Base-by-base conservation (phyloP, 2,888 invertebrate species). In the Anarsia innoxiella region DNA sequence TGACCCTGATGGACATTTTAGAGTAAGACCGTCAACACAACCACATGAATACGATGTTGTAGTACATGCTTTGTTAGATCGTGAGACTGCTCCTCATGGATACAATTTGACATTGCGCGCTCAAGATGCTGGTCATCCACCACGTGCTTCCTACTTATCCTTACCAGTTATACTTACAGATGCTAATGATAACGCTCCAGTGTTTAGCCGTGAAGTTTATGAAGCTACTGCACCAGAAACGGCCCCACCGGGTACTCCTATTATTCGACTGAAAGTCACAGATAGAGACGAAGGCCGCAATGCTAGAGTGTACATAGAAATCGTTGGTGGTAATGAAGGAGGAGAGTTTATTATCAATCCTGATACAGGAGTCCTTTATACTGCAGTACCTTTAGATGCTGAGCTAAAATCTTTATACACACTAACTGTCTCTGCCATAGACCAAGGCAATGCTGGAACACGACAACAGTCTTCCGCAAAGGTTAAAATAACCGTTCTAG, bases 271-370 rank as follows among this genome's bases (percentile, higher is more conserved):
- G 37, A 94, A 93, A 70, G 95, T 96, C 0, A 90, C 90, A 11
- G 96, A 97, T 70, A 90, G 90, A 0, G 95, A 96, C 66, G 89
- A 90, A 49, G 94, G 94, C 0, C 89, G 88, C 63, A 95, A 95
- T 66, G 94, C 95, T 3, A 88, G 92, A 58, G 93, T 97, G 1
- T 90, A 90, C 56, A 89, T 97, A 44, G 92, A 93, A 75, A 95
- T 98, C 36, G 94, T 94, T 2, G 95, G 94, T 2, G 97, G 97
- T 2, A 96, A 97, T 70, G 93, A 95, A 65, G 93, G 93, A 3
- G 93, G 92, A 1, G 93, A 95, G 63, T 97, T 97, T 69, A 86
- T 88, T 47, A 90, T 97, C 6, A 94, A 97, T 69, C 90, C 93
- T 0, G 91, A 93, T 49, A 94, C 95, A 0, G 97, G 97, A 1